Evolutionary conservation across 2,888 invertebrate species (phyloP), one percentile per base, ranked within the genome.

Genomic region (Cephus rjabovi): DNA sequence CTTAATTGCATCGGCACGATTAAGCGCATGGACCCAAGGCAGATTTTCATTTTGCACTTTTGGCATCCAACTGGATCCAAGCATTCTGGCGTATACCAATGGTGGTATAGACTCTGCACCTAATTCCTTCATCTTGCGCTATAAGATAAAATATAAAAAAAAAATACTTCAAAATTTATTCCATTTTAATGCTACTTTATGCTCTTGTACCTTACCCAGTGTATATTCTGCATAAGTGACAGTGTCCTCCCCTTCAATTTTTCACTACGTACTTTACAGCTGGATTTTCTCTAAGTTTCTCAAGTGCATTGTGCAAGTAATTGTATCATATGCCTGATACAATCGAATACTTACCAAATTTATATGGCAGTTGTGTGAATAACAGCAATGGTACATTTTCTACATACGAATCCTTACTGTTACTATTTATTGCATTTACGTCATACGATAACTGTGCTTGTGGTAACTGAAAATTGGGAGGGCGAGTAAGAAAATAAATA

Each of bases 21-120:
- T 23, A 23, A 56, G 9, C 23, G 9, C 23, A 9, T 23, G 23
- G 56, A 56, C 23, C 56, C 56, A 56, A 23, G 56, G 56, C 23
- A 23, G 56, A 56, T 56, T 23, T 56, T 23, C 2, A 56, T 56
- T 56, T 23, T 56, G 56, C 9, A 56, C 56, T 56, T 56, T 76
- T 90, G 84, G 83, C 91, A 86, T 85, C 84, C 89, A 87, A 91
- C 91, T 81, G 90, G 89, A 80, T 90, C 91, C 79, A 91, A 91
- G 81, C 92, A 90, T 75, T 83, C 87, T 81, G 90, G 89, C 78
- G 70, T 77, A 76, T 40, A 79, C 71, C 12, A 83, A 70, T 12
- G 81, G 79, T 68, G 77, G 76, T 31, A 80, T 76, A 73, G 73
- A 34, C 56, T 76, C 79, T 23, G 56, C 56, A 9, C 56, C 23